Evolutionary conservation across 2,797 vertebrate genomes (phyloP).

Genomic region (Gadopsis bispinosus): DNA sequence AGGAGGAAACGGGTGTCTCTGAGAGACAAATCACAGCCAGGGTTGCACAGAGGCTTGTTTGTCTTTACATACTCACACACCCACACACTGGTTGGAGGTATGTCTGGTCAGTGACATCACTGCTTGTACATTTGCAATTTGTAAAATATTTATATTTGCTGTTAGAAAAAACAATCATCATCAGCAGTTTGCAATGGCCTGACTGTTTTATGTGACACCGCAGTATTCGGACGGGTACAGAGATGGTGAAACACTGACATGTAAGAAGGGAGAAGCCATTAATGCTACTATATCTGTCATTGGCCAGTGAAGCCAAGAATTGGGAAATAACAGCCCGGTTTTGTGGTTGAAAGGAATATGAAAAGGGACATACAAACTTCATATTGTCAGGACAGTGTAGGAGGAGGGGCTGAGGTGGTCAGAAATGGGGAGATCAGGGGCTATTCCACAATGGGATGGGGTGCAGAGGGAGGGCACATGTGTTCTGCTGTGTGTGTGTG

Average conservation of each 20-base stretch:
- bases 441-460: conserved; percentile 65
- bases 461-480: conserved; percentile 50
- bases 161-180: conserved; percentile 29
- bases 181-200: conserved; percentile 75
- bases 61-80: conserved; percentile 63
- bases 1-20: conserved; percentile 87
- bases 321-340: conserved; percentile 88
- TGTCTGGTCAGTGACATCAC: conserved; percentile 53
- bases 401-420: conserved; percentile 78
- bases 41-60: conserved; percentile 81
- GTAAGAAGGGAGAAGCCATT: conserved; percentile 87
- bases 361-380: conserved; percentile 85
- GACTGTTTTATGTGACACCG: conserved; percentile 82
- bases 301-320: conserved; percentile 82
- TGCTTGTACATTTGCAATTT: conserved; percentile 25
- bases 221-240: conserved; percentile 82
- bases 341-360: conserved; percentile 86
- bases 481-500: conserved; percentile 59
- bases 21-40: conserved; percentile 86
- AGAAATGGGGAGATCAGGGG: conserved; percentile 71
- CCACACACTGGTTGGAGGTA: conserved; percentile 51
- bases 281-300: conserved; percentile 95
- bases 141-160: conserved; percentile 30
- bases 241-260: conserved; percentile 87
- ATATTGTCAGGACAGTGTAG: conserved; percentile 80